A percentile compares a stretch with the other conserved stretches of the same genome.
Conservation (phyloP, 1,140 invertebrate species). For the Archivesica marissinica region DNA sequence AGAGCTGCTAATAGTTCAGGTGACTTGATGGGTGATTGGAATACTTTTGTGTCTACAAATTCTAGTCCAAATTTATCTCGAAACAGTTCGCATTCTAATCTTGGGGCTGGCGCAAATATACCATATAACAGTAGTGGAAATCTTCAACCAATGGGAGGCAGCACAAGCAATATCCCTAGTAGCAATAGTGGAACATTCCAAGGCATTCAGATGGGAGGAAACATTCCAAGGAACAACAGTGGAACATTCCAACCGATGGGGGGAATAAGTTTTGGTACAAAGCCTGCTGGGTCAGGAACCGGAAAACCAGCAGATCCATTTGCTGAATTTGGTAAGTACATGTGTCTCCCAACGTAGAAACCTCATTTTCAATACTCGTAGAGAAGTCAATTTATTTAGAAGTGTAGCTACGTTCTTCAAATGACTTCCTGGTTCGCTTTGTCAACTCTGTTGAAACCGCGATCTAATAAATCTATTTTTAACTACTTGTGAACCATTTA, state of each 20-base stretch:
- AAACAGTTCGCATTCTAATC: constrained; percentile 68
- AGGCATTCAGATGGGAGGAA: constrained; percentile 58
- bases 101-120: constrained; percentile 53
- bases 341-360: background rate
- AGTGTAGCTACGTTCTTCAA: no score
- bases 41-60: constrained; percentile 58
- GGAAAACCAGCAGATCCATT: constrained; percentile 75
- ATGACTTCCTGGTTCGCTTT: no score
- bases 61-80: constrained; percentile 64
- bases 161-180: constrained; percentile 18
- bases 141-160: constrained; percentile 25
- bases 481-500: no score
- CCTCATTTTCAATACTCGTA: background rate
- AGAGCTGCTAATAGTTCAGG: constrained; percentile 49
- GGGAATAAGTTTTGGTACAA: constrained; percentile 35
- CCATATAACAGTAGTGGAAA: constrained; percentile 45
- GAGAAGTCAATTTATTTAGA: background rate
- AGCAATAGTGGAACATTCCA: constrained; percentile 39
- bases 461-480: no score
- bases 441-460: background rate
- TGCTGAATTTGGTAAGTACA: constrained; percentile 79
- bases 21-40: constrained; percentile 81
- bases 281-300: constrained; percentile 25
- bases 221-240: constrained; percentile 40
- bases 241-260: constrained; percentile 57